phyloP scores from a whole-genome alignment of 1,140 invertebrate species.

The Drosophila cardini region DNA sequence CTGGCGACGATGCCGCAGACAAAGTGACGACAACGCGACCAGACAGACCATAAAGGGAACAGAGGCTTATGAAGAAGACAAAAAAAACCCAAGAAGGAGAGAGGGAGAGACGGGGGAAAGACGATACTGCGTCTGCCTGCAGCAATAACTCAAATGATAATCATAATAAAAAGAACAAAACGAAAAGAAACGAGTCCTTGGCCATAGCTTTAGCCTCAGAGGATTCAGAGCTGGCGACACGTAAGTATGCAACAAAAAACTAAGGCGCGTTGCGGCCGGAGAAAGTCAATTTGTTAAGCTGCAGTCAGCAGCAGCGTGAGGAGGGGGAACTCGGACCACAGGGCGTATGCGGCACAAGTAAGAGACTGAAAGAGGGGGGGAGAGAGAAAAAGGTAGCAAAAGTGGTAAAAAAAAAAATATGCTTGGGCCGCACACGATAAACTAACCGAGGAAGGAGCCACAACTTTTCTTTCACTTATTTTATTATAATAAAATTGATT shows the following conservation, averaged over 20 bases:
- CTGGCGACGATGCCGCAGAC: constrained; percentile 53
- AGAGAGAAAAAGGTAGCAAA: constrained; percentile 51
- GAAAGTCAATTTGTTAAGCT: constrained; percentile 83
- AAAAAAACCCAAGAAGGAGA: not conserved
- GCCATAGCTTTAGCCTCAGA: constrained; percentile 11
- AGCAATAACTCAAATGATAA: constrained; percentile 82
- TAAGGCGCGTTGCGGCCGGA: constrained; percentile 73
- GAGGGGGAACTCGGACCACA: constrained; percentile 9
- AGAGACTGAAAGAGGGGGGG: constrained; percentile 7
- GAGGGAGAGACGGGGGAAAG: not conserved
- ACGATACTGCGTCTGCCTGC: constrained; percentile 63
- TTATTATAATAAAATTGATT: constrained; percentile 83
- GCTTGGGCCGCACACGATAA: constrained; percentile 55
- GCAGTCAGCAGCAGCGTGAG: constrained; percentile 50
- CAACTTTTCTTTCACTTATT: constrained; percentile 76
- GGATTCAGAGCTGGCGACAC: constrained; percentile 20
- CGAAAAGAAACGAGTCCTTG: constrained; percentile 24
- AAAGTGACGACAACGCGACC: constrained; percentile 78
- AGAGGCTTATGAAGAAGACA: not conserved
- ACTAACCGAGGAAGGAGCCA: constrained; percentile 50
- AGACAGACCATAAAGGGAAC: constrained; percentile 60
- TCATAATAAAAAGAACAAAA: constrained; percentile 68
- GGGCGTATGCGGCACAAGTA: constrained; percentile 35
- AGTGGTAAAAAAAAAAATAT: constrained; percentile 69
- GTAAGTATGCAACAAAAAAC: constrained; percentile 70